These are phyloP conservation scores for Choloepus didactylus DNA, from an alignment of 2,797 vertebrate genomes.

Conservation along the genomic window DNA sequence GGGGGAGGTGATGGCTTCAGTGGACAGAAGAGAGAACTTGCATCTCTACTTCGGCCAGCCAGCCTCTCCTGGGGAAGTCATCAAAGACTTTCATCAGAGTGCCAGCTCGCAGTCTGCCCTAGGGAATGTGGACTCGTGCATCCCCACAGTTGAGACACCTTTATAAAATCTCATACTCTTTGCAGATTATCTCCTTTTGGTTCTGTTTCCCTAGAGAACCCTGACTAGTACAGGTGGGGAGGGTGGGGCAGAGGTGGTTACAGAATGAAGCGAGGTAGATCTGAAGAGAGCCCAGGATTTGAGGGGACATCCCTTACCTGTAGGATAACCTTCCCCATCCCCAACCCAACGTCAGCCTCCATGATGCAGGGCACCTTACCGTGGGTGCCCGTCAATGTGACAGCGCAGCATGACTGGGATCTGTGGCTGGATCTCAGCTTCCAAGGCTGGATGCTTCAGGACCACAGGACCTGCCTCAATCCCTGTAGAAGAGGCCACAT, in stretches of 20 bases:
- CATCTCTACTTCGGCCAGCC: too few species aligned
- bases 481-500: conserved; percentile 88
- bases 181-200: too few species aligned
- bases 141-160: too few species aligned
- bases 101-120: too few species aligned
- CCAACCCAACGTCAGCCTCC: neutral
- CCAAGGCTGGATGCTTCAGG: conserved; percentile 92
- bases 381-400: conserved; percentile 97
- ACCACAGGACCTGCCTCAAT: conserved; percentile 95
- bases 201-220: too few species aligned
- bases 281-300: neutral
- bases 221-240: too few species aligned
- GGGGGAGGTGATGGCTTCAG: too few species aligned
- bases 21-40: too few species aligned
- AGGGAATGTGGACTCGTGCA: too few species aligned
- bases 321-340: neutral
- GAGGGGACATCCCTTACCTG: neutral
- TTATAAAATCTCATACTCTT: too few species aligned
- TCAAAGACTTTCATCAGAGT: too few species aligned
- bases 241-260: neutral
- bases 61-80: too few species aligned
- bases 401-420: conserved; percentile 93
- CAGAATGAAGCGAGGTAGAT: neutral
- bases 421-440: conserved; percentile 94
- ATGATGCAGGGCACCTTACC: conserved; percentile 90